These are phyloP conservation scores for Cnemophilus loriae DNA, from an alignment of 2,113 vertebrate species.

Conservation along the genomic window DNA sequence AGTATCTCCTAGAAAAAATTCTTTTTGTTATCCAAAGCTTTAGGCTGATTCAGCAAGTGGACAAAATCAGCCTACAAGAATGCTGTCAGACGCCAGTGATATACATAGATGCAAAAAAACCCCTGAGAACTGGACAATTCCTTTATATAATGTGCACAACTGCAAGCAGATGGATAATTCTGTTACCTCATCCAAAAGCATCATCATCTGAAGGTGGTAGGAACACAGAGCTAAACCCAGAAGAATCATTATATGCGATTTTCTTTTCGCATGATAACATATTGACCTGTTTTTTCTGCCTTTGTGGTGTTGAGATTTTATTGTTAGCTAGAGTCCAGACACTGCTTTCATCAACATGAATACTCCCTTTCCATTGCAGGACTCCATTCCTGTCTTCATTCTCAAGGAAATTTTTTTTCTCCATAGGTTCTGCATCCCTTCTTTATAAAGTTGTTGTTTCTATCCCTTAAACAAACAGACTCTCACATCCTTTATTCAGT, in stretches of 20 bases:
- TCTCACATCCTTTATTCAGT: neutral
- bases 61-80: neutral
- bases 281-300: neutral
- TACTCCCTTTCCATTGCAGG: neutral
- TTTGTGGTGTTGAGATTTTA: neutral
- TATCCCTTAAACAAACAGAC: neutral
- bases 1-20: neutral
- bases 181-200: neutral
- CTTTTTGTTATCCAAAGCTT: neutral
- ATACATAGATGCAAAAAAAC: rapidly evolving
- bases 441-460: neutral
- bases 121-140: neutral
- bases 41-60: neutral
- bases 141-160: neutral
- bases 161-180: neutral
- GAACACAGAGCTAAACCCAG: neutral
- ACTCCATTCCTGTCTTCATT: neutral
- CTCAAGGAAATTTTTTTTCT: neutral
- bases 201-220: neutral
- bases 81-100: rapidly evolving
- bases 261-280: neutral
- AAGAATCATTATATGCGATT: neutral
- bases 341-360: neutral
- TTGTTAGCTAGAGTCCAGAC: neutral
- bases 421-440: neutral